Evolutionary conservation across 1,140 invertebrate species (phyloP).

Genomic region (Drosophila quadrilineata): DNA sequence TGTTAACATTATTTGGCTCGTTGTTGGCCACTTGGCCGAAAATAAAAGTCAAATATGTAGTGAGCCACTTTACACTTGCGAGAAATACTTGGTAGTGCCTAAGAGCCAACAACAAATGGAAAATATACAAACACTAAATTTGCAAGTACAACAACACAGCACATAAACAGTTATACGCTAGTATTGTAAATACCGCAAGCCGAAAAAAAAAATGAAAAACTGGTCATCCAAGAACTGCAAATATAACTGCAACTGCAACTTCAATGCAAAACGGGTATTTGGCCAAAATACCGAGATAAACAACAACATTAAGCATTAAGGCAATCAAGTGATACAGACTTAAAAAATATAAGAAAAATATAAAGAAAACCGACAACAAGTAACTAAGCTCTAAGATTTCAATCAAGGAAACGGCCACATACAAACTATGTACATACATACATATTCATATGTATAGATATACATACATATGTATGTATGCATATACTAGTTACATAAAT

Average conservation of each 20-base stretch:
- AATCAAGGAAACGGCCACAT: conserved; percentile 69
- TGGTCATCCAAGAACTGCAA: conserved; percentile 72
- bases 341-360: conserved; percentile 4
- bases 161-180: conserved; percentile 8
- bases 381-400: conserved; percentile 53
- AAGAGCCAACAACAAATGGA: conserved; percentile 23
- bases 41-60: conserved; percentile 51
- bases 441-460: too few relatives aligned
- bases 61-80: conserved; percentile 30
- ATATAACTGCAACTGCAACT: conserved; percentile 36
- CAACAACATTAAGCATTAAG: conserved; percentile 31
- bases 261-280: conserved; percentile 64
- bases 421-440: too few relatives aligned
- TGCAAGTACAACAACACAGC: conserved; percentile 10
- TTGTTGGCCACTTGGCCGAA: conserved; percentile 39
- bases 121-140: conserved; percentile 24
- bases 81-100: conserved; percentile 10
- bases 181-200: conserved; percentile 50
- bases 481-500: too few relatives aligned
- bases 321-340: conserved; percentile 53
- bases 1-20: conserved; percentile 31
- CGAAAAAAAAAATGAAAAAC: conserved; percentile 50
- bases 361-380: conserved; percentile 27
- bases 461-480: too few relatives aligned
- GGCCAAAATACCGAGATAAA: conserved; percentile 49